Conservation (phyloP, 2,797 vertebrate genomes). For the Sandelia bainsii region DNA sequence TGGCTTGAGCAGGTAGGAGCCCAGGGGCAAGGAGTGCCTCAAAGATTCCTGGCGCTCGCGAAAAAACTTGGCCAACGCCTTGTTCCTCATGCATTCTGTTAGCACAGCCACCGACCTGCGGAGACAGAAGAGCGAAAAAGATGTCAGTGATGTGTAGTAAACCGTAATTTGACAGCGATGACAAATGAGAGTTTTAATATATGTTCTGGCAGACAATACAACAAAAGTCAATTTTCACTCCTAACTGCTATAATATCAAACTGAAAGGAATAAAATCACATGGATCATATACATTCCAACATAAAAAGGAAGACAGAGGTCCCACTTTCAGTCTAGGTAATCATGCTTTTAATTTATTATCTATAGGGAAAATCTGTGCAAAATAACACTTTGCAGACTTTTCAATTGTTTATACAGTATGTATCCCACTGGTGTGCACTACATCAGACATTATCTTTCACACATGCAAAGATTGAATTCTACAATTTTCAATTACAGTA, state of each 20-base stretch:
- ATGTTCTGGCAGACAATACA: neutral
- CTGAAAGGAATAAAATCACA: neutral
- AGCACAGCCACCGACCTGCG: constrained; percentile 95
- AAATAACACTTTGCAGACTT: neutral
- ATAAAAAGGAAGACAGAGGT: no score
- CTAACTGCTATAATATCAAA: neutral
- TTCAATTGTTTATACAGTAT: no score
- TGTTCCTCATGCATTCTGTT: constrained; percentile 98
- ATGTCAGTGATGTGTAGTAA: constrained; percentile 31
- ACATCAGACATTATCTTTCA: no score
- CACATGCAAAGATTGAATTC: no score
- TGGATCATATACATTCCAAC: neutral
- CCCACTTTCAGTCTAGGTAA: no score
- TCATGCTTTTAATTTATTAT: no score
- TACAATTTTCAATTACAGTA: neutral
- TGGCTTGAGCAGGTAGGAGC: constrained; percentile 98
- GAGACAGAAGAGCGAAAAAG: constrained; percentile 46
- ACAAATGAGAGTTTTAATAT: constrained; percentile 18
- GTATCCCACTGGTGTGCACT: no score
- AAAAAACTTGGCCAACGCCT: constrained; percentile 95
- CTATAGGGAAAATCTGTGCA: no score
- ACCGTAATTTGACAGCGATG: constrained; percentile 35
- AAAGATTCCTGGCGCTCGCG: constrained; percentile 94
- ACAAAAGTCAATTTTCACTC: neutral
- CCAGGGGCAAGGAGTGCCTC: constrained; percentile 94